Base-by-base conservation (phyloP, 2,113 vertebrate genomes). In the Aphelocoma coerulescens region DNA sequence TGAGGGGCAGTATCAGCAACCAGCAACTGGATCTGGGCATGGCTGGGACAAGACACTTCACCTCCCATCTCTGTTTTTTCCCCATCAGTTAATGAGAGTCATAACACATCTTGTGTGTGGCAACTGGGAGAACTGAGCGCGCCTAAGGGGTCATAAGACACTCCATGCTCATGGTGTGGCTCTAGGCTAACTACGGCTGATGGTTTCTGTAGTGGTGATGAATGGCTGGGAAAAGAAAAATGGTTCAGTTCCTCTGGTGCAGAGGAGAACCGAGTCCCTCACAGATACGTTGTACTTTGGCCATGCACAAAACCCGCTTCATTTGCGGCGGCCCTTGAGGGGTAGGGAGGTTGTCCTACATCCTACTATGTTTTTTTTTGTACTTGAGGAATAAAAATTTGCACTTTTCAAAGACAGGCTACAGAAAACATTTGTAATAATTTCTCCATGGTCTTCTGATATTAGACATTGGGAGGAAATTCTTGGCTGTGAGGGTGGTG, bases 281-380 rank as follows among this genome's bases (percentile, higher is more conserved):
- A 9, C 8, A 4, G 5, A 13, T 3, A 24, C 0, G 0, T 18
- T 35, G 10, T 7, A 1, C n/a, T 69, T 54, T 61, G 35, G 12
- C 8, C 7, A 15, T 26, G 26, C 3, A 32, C 28, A 18, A 43
- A 63, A 52, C 16, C 41, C 44, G 3, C 27, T 35, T 35, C 2
- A 7, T 52, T 44, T 48, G 65, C 28, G 30, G 16, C 13, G 27
- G 39, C 1, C 58, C 33, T 27, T 49, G 20, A 58, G 11, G 11
- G 8, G 13, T 1, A 48, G 35, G 43, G n/a, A 43, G 14, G 2
- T 3, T 55, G 9, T 55, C 4, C 26, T 13, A 5, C 22, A 6
- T 30, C 43, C 7, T 20, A 9, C 5, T 4, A 23, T 3, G 0
- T 8, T 54, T 49, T 35, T 55, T 44, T 8, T 7, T 16, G 39